Conservation (phyloP, 2,797 vertebrate genomes). For the Crax fasciolata region DNA sequence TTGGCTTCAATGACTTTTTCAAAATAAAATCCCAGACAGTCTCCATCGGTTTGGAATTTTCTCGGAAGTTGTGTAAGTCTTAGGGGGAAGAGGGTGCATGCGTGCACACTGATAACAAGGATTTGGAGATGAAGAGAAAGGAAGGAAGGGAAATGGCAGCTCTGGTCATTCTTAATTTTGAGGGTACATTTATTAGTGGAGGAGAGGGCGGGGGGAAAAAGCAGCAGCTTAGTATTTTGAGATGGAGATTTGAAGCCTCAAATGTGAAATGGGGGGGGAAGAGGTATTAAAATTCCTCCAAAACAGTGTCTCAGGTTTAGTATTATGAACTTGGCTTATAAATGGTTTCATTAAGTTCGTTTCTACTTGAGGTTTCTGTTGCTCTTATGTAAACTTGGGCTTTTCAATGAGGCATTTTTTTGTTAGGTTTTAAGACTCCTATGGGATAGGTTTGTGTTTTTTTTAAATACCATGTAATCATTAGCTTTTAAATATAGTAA, state of each 20-base stretch:
- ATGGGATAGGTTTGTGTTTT: neutral
- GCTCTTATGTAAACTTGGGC: neutral
- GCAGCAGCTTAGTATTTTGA: neutral
- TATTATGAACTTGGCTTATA: neutral
- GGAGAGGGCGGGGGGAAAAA: too few species aligned
- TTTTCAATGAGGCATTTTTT: neutral
- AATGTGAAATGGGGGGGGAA: neutral
- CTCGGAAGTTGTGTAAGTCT: neutral
- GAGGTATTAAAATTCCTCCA: neutral
- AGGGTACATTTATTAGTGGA: neutral
- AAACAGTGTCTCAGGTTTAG: neutral
- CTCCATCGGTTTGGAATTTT: neutral
- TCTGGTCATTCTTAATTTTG: neutral
- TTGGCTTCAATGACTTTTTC: neutral
- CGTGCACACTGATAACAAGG: neutral
- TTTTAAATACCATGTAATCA: neutral
- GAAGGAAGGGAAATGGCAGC: neutral
- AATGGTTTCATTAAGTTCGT: neutral
- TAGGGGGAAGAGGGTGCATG: accelerated
- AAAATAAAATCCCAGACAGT: neutral
- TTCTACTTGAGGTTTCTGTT: neutral
- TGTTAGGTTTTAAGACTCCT: neutral
- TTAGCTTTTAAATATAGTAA: neutral
- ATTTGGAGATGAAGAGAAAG: neutral
- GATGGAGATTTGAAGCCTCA: neutral